Percentiles rank a stretch among this genome's conserved stretches.
Conservation (phyloP, 2,797 vertebrate species). For the Acrocephalus scirpaceus region DNA sequence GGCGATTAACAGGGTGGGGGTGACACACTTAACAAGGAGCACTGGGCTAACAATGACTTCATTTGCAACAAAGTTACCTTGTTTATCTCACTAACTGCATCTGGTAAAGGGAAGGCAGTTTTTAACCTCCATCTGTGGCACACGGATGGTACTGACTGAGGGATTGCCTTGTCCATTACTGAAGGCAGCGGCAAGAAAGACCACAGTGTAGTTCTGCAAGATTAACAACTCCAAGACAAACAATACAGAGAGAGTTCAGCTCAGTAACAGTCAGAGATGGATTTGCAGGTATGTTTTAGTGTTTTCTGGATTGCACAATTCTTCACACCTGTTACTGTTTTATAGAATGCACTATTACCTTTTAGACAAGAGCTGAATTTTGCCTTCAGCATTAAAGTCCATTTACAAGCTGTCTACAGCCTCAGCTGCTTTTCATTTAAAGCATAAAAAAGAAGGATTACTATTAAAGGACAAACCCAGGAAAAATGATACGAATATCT, state of each 20-base stretch:
- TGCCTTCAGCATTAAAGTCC: background rate
- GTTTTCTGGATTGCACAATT: background rate
- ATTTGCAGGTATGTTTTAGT: background rate
- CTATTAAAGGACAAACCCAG: background rate
- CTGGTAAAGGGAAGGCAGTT: background rate
- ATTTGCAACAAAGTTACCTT: too few relatives aligned
- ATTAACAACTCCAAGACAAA: background rate
- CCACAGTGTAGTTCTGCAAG: background rate
- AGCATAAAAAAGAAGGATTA: background rate
- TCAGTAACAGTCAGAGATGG: background rate
- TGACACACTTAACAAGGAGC: too few relatives aligned
- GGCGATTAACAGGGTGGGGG: too few relatives aligned
- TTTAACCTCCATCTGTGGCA: background rate
- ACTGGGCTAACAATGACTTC: too few relatives aligned
- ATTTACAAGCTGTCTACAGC: background rate
- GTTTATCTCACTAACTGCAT: too few relatives aligned
- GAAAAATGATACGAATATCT: background rate
- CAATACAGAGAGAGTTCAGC: background rate
- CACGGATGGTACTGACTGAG: background rate
- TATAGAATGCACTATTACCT: background rate
- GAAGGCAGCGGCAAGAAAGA: background rate
- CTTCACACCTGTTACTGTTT: background rate
- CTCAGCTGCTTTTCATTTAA: background rate
- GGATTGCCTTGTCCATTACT: background rate
- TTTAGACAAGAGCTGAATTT: background rate